Evolutionary conservation across 2,113 vertebrate genomes (phyloP), one percentile per base, ranked within the genome.

Genomic region (Rhipidura dahli): DNA sequence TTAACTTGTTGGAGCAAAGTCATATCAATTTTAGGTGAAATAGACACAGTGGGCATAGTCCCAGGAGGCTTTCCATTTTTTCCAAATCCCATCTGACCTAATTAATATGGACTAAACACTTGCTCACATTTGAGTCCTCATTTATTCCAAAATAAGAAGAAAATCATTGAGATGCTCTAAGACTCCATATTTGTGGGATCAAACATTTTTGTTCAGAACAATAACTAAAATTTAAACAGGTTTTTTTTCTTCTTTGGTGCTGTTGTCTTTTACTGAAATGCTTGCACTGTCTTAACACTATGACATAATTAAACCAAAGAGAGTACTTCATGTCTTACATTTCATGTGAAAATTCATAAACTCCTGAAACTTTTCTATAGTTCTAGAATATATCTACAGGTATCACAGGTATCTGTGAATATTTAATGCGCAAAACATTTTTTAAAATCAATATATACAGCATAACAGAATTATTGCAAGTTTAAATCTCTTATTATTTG

Each of bases 401-500:
- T 94, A 49, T 24, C 57, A 59, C 11, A 76, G 28, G 64, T 94
- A 49, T 24, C 57, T 94, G 22, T 93, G 77, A 95, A 78, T 94
- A 94, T 95, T 96, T 97, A 83, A 88, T 80, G 79, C 6, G 6
- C 13, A 37, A 80, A 84, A 87, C 31, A 59, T 80, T 77, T 95
- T 89, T 93, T 76, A 2, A 56, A 64, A 84, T 69, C 63, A 75
- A 75, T 93, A 68, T 94, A 71, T 75, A 84, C 15, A 86, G 26
- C 70, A 47, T 31, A 73, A 61, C 49, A 89, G 64, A 95, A 96
- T 94, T 97, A 96, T 96, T 91, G 45, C 21, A 49, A 65, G 71
- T 97, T 98, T 84, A 97, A 96, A 96, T 96, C 87, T 96, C 71
- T 79, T 42, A 54, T 87, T 96, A 76, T 97, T 97, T 77, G 49